Base-by-base conservation (phyloP, 2,797 vertebrate genomes). In the Lutra lutra region DNA sequence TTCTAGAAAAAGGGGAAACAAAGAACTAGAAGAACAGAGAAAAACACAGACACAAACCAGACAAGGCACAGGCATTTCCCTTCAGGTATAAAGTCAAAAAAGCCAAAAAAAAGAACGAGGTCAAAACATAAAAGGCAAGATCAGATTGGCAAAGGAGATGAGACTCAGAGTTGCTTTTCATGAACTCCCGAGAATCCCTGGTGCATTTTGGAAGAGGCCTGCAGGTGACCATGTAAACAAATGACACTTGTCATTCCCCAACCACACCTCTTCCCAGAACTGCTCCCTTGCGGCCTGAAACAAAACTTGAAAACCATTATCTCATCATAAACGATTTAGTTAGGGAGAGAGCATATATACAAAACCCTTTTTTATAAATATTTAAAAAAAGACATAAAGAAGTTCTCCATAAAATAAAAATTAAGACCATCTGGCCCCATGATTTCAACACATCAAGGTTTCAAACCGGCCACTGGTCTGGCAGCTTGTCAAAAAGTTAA, bases 331-430 rank as follows among this genome's bases (percentile, higher is more conserved):
- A 78, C 2, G 29, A 88, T 51, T 32, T 54, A 25, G 15, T 7
- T 84, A 40, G 18, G 15, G 15, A 7, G 13, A 48, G 80, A 46
- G 27, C 29, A 21, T 40, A 27, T 84, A 35, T 14, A 78, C 17
- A 89, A 97, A 89, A n/a, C 4, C 29, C 29, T 68, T 29, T 60
- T 84, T 68, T 58, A 35, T 77, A 96, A 40, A 84, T 48, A 70
- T 51, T 43, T 38, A 62, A 43, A 27, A 91, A 46, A 51, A 38
- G 40, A 70, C 38, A 56, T 48, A 20, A 94, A 95, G 43, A 87
- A 38, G 70, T 86, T 68, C 48, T 97, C 87, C 58, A 40, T 92
- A 80, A 90, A 96, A 40, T 86, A 91, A 89, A 80, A 85, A 75
- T 88, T 84, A 32, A 62, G 89, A 68, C 66, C 91, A 78, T 72